Conservation (phyloP, 2,113 vertebrate species). For the Neolamprologus kungweensis region DNA sequence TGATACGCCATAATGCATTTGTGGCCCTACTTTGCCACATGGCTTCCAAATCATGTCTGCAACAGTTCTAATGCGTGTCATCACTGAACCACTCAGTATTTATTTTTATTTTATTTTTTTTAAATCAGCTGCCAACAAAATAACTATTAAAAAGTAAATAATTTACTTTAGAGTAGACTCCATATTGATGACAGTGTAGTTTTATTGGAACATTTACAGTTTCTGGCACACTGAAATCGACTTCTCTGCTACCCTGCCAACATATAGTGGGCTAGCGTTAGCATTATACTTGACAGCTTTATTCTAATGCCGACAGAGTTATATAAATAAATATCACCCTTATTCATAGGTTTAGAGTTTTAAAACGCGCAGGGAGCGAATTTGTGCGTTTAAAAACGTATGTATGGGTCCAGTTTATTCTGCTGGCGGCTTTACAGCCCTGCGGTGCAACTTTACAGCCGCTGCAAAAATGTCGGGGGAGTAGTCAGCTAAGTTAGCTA, state of each 20-base stretch:
- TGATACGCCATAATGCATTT: not conserved
- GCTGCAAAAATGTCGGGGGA: not conserved
- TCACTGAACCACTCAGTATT: not conserved
- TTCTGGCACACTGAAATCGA: not conserved
- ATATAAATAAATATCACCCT: not conserved
- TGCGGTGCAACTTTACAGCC: not conserved
- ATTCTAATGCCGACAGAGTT: not conserved
- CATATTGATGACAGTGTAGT: not conserved
- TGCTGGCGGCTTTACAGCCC: not conserved
- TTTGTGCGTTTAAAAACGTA: not conserved
- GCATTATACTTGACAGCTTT: not conserved
- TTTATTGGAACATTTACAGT: not conserved
- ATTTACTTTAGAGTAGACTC: not conserved
- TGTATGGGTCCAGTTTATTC: not conserved
- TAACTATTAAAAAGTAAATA: not conserved
- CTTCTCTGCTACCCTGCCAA: not conserved
- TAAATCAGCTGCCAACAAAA: not conserved
- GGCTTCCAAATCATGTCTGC: not conserved
- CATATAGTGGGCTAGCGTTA: not conserved
- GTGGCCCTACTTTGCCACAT: not conserved
- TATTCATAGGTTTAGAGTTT: not conserved
- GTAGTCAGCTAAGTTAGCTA: not conserved
- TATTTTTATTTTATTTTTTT: not conserved
- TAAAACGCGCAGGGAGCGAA: not conserved
- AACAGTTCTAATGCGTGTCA: not conserved